Percentiles rank a stretch among this genome's conserved stretches.
Conservation (phyloP, 2,113 vertebrate species). For the Microtus oregoni region DNA sequence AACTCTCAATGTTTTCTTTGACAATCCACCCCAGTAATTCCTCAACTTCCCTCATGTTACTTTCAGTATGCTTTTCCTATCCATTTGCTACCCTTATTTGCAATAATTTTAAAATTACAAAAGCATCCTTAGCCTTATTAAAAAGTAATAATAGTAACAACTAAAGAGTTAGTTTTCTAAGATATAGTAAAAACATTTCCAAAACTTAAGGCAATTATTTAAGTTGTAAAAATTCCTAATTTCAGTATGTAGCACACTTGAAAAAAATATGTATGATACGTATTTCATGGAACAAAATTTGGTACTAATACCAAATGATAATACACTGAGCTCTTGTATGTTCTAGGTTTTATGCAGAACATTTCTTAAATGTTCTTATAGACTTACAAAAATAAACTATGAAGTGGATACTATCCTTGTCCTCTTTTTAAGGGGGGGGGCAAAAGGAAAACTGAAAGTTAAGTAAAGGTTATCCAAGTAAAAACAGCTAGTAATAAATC, state of each 20-base stretch:
- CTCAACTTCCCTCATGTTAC: constrained; percentile 3
- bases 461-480: neutral
- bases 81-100: neutral
- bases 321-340: neutral
- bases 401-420: neutral
- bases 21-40: neutral
- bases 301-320: neutral
- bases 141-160: constrained; percentile 19
- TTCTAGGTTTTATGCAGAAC: neutral
- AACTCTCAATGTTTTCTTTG: neutral
- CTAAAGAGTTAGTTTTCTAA: constrained; percentile 22
- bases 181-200: constrained; percentile 8
- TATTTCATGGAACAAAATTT: neutral
- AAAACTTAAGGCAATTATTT: constrained; percentile 28
- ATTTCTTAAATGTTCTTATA: constrained; percentile 1
- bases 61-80: neutral
- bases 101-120: constrained; percentile 42
- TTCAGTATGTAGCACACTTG: neutral
- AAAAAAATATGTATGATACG: neutral
- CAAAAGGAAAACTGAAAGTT: constrained; percentile 30
- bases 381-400: neutral
- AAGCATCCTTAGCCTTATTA: constrained; percentile 24
- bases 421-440: neutral
- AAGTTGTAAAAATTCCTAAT: constrained; percentile 30
- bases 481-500: neutral